Conservation (phyloP, 2,888 invertebrate genomes). For the Nephrocerus scutellatus region DNA sequence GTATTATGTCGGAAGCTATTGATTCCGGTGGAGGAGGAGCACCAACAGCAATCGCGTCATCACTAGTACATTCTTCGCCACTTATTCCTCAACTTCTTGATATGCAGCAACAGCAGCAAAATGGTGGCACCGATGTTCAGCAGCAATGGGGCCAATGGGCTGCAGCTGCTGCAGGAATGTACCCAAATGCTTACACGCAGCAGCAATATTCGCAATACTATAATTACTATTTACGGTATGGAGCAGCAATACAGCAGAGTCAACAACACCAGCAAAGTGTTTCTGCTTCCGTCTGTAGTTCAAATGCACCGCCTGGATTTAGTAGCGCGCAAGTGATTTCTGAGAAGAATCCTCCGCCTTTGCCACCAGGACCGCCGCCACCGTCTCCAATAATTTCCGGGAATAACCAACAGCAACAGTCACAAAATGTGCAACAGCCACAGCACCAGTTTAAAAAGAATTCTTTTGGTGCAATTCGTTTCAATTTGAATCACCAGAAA, state of each 20-base stretch:
- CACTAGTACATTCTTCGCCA: too few species aligned
- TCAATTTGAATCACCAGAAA: constrained; percentile 51
- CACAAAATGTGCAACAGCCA: constrained; percentile 24
- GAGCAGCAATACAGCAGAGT: constrained; percentile 28
- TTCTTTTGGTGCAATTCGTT: constrained; percentile 51
- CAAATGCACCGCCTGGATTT: constrained; percentile 50
- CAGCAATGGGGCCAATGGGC: constrained; percentile 27
- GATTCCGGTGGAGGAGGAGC: too few species aligned
- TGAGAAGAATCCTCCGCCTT: constrained; percentile 49
- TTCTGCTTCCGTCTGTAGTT: constrained; percentile 33
- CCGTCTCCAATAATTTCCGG: constrained; percentile 41
- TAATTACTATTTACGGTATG: constrained; percentile 42
- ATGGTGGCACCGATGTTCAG: constrained; percentile 18
- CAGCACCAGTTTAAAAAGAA: constrained; percentile 32
- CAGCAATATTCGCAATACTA: constrained; percentile 37
- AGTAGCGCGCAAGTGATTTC: constrained; percentile 43
- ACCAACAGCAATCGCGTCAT: too few species aligned
- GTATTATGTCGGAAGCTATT: too few species aligned
- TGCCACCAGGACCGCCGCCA: constrained; percentile 54
- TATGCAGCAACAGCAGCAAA: constrained; percentile 38
- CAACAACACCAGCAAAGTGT: constrained; percentile 28
- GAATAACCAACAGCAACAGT: constrained; percentile 12
- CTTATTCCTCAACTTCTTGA: constrained; percentile 42
- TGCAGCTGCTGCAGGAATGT: constrained; percentile 15
- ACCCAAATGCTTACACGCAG: too few species aligned